Conservation (phyloP, 2,113 vertebrate species). For the Campylorhamphus procurvoides region DNA sequence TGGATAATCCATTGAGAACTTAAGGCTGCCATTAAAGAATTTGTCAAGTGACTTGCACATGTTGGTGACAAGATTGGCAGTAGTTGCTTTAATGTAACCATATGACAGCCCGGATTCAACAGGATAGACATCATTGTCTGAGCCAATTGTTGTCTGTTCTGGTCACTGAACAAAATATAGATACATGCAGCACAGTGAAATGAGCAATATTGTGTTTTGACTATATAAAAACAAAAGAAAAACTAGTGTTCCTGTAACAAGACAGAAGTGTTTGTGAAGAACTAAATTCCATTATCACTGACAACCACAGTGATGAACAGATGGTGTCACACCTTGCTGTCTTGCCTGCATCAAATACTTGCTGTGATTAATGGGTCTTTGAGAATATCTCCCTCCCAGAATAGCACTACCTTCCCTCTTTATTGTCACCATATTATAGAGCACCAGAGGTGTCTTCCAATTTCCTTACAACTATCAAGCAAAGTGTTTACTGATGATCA, state of each 20-base stretch:
- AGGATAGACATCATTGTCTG: background rate
- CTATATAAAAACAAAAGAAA: background rate
- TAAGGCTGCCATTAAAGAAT: background rate
- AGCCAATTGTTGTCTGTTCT: background rate
- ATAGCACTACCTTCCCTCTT: background rate
- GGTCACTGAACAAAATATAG: background rate
- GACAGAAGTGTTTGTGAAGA: background rate
- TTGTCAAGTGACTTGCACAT: background rate
- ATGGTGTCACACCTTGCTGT: background rate
- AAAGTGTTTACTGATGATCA: background rate
- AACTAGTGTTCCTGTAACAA: background rate
- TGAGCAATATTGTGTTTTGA: background rate
- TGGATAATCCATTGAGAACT: background rate
- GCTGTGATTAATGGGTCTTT: background rate
- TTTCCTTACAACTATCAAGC: background rate
- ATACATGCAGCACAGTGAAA: background rate
- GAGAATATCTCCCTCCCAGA: background rate
- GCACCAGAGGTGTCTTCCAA: background rate
- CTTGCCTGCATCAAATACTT: background rate
- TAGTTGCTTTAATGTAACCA: background rate
- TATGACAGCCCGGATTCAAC: background rate
- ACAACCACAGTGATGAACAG: background rate
- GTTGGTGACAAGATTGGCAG: background rate
- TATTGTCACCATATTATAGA: fast-evolving
- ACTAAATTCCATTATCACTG: background rate